phyloP scores from a whole-genome alignment of 2,888 invertebrate genomes.

The Trypoxylon attenuatum region DNA sequence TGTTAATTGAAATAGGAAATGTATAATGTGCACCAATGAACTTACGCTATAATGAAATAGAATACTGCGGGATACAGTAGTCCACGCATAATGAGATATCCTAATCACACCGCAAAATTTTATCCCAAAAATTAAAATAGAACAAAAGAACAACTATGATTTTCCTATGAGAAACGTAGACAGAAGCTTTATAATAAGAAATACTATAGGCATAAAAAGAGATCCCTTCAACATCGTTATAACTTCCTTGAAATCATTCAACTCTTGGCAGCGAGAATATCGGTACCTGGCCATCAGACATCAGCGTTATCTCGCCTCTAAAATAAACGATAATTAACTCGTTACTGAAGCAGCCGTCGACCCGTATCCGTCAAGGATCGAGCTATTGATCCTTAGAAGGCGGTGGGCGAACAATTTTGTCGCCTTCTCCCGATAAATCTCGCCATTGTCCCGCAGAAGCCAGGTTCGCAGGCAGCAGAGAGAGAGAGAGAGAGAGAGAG shows the following conservation, averaged over 20 bases:
- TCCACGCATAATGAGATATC: no score
- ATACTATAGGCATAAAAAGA: no score
- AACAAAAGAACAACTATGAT: no score
- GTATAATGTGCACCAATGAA: no score
- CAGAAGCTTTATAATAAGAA: no score
- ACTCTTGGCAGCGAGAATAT: neutral
- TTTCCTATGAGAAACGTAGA: no score
- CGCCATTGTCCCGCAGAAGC: neutral
- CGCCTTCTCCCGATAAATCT: neutral
- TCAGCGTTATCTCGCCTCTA: neutral
- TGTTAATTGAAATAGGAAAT: no score
- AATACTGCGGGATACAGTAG: no score
- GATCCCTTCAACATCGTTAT: neutral
- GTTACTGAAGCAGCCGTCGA: neutral
- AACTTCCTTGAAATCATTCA: neutral
- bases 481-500: constrained; percentile 7
- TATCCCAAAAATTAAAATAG: no score
- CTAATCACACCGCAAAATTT: no score
- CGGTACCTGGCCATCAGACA: neutral
- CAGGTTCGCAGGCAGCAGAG: constrained; percentile 7
- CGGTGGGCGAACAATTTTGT: neutral
- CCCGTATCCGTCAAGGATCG: neutral
- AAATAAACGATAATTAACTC: neutral
- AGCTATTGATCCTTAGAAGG: neutral
- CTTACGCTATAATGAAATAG: no score